phyloP scores from a whole-genome alignment of 2,797 vertebrate species.

The Eulemur rubriventer region DNA sequence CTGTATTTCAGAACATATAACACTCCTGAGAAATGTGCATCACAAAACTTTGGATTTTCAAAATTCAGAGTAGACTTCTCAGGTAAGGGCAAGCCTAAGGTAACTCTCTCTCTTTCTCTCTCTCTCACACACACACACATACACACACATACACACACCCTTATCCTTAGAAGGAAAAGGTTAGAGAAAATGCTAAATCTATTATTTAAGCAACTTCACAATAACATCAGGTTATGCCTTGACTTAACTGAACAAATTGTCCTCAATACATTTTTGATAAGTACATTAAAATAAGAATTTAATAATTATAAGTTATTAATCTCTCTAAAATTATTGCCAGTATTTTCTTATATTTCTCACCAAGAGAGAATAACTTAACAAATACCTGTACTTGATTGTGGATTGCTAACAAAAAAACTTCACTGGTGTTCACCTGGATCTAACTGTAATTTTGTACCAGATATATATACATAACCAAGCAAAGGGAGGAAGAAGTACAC shows the following conservation, averaged over 20 bases:
- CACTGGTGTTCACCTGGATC: not conserved
- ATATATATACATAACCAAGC: not conserved
- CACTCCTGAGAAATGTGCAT: not conserved
- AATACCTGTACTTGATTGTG: not conserved
- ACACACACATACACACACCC: not conserved
- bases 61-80: not conserved
- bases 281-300: not conserved
- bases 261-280: not conserved
- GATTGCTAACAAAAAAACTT: not conserved
- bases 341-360: not conserved
- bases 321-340: not conserved
- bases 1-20: not conserved
- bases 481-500: not conserved
- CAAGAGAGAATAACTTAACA: not conserved
- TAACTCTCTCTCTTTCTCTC: too few species aligned
- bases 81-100: not conserved
- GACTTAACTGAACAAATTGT: not conserved
- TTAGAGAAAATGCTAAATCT: not conserved
- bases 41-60: not conserved
- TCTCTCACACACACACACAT: too few species aligned
- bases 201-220: not conserved
- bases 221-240: not conserved
- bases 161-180: not conserved
- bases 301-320: not conserved
- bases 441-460: not conserved